Base-by-base conservation (phyloP, 2,113 vertebrate genomes). In the Oophaga pumilio region DNA sequence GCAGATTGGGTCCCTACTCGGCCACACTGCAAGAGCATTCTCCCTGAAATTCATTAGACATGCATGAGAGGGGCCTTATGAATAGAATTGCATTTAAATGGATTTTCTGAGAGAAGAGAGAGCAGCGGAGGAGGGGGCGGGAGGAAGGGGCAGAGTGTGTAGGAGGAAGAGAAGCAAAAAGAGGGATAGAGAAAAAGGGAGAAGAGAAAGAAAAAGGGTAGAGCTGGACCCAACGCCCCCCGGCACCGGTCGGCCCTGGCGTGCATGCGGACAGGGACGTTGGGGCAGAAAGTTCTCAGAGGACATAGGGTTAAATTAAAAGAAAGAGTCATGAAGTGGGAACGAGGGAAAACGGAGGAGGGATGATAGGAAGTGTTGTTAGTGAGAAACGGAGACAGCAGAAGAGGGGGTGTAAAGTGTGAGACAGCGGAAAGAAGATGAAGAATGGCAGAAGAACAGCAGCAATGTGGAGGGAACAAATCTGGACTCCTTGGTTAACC, bases 81-180 rank as follows among this genome's bases (percentile, higher is more conserved):
- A 95, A 93, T 90, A 93, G 94, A 93, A 95, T 94, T 94, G 93
- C 94, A 94, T 95, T 93, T 94, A 93, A 95, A 96, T 94, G 92
- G 94, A 93, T 95, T 95, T 94, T 92, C 94, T 92, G 93, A 94
- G 94, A 93, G 93, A 91, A 88, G 93, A 92, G 93, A 89, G 90
- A 84, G 94, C 91, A 90, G 87, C 76, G 68, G 71, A 80, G 64
- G 89, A 73, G 79, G 49, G 15, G 77, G 12, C 26, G 17, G 83
- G 82, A 53, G 77, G 69, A 76, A 78, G 73, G 22, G 52, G 76
- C 68, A 62, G 66, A 52, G 69, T 76, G 85, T 78, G 85, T 79
- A 87, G 87, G 56, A 84, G 20, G 87, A 52, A 87, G 13, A 69
- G 87, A 68, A 64, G 73, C 84, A 77, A 89, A 91, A 85, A 88